Conservation (phyloP, 2,797 vertebrate genomes). For the Simalia tracyae region DNA sequence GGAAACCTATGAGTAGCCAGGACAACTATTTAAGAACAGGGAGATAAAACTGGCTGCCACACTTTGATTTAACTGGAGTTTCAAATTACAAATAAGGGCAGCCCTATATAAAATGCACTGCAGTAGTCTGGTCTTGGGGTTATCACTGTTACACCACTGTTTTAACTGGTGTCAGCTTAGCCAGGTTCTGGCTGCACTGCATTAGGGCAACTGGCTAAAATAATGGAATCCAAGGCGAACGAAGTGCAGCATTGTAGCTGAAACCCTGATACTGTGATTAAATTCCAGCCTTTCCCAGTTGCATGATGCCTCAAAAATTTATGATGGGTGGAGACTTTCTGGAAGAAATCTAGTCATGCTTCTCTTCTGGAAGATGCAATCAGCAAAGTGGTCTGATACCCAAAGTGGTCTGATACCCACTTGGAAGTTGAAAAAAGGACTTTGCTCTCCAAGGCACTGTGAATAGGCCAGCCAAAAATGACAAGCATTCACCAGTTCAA, state of each 20-base stretch:
- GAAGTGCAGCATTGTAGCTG: constrained; percentile 10
- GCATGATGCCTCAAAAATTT: constrained; percentile 22
- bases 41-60: not conserved
- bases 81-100: not conserved
- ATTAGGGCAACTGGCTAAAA: not conserved
- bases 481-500: not conserved
- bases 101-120: not conserved
- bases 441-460: not conserved
- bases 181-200: not conserved
- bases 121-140: not conserved
- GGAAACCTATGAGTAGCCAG: not conserved
- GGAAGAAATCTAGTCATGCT: not conserved
- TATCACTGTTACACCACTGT: not conserved
- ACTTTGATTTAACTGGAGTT: not conserved
- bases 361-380: constrained; percentile 22
- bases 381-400: not conserved
- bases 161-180: not conserved
- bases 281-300: constrained; percentile 24
- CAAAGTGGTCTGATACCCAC: not conserved
- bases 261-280: constrained; percentile 34
- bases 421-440: not conserved
- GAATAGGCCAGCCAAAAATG: not conserved
- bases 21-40: not conserved
- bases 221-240: constrained; percentile 15
- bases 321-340: constrained; percentile 7